These are phyloP conservation scores for Rhynchotus rufescens DNA, from an alignment of 2,797 vertebrate species.

Conservation along the genomic window DNA sequence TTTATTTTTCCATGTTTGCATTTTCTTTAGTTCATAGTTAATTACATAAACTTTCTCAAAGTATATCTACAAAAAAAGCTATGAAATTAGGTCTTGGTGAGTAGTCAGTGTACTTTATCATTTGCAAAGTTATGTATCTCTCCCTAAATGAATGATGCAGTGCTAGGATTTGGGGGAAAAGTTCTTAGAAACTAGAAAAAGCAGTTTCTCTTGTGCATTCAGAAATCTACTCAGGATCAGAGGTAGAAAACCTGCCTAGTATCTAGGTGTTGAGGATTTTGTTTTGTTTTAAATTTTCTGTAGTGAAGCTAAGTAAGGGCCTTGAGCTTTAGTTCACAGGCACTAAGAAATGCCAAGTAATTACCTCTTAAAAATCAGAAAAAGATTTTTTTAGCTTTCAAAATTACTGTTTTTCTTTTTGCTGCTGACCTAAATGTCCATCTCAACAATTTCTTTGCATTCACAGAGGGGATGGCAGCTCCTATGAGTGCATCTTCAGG, in stretches of 20 bases:
- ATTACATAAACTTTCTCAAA: neutral
- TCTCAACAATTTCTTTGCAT: neutral
- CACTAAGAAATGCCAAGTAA: neutral
- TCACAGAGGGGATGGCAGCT: neutral
- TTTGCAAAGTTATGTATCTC: neutral
- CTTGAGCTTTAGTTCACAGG: neutral
- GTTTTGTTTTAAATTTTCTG: neutral
- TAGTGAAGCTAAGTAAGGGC: neutral
- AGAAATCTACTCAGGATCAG: neutral
- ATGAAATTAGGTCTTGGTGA: neutral
- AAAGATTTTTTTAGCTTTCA: neutral
- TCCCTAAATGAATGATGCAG: neutral
- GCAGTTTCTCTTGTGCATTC: neutral
- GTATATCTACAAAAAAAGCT: neutral
- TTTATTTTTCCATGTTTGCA: neutral
- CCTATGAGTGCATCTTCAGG: neutral
- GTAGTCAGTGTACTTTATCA: neutral
- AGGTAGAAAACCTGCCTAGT: neutral
- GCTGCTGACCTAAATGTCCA: neutral
- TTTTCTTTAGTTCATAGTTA: neutral
- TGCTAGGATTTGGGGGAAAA: neutral
- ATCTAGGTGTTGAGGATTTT: neutral
- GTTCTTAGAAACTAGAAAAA: neutral
- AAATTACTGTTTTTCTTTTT: neutral
- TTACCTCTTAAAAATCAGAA: neutral